Base-by-base conservation (phyloP, 2,113 vertebrate species). In the Bos indicus region DNA sequence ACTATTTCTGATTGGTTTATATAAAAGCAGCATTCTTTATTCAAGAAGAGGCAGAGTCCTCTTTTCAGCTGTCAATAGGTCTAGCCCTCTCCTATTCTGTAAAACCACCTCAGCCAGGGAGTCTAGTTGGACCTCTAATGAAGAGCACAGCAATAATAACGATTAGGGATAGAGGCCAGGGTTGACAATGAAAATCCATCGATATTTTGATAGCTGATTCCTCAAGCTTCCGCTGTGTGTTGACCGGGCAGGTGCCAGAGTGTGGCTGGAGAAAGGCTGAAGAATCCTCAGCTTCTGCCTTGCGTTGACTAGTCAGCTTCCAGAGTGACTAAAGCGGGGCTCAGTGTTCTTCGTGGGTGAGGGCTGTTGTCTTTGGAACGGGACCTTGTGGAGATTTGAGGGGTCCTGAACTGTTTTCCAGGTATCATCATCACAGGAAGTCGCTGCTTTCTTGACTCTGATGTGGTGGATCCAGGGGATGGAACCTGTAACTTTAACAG, bases 381-480 rank as follows among this genome's bases (percentile, higher is more conserved):
- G 4, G n/a, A 71, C 0, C 1, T 71, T 36, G n/a, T 2, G 17
- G 64, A 71, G 64, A 4, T 71, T 36, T 21, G 3, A 0, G 9
- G 64, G 64, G 17, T 71, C 64, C 64, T 36, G 64, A 71, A 11
- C 64, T 71, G 64, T 9, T 71, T 71, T 36, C 33, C n/a, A 71
- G n/a, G n/a, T 71, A n/a, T 36, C 64, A 2, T 36, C 4, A 71
- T 36, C n/a, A 36, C n/a, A 21, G n/a, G 64, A 71, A 71, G n/a
- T 36, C 0, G 0, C 33, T 36, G 64, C 17, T n/a, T 36, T 71
- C 9, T 71, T 71, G 17, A 36, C 64, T 71, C n/a, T 21, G 33
- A 21, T 21, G 64, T 71, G 4, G 4, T 36, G n/a, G 9, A 36
- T 71, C 64, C 64, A 71, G 5, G 9, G 64, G 64, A 71, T 11